These are phyloP conservation scores for Drosophila nasuta DNA, from an alignment of 1,140 invertebrate genomes.

Conservation along the genomic window DNA sequence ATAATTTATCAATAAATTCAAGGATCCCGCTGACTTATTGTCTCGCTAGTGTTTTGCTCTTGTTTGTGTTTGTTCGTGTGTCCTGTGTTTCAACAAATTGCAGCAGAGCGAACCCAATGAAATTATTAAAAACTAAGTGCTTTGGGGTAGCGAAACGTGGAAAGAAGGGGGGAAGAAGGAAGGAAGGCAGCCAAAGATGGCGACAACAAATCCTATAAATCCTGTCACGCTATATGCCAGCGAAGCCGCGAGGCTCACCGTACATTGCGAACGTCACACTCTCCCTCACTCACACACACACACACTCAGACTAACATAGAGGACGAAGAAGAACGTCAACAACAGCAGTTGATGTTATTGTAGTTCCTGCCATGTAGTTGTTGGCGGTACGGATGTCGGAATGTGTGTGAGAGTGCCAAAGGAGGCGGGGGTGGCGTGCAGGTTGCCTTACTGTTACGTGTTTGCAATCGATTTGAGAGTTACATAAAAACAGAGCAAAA, in stretches of 20 bases:
- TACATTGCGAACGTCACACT: constrained; percentile 43
- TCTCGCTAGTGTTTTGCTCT: too few species aligned
- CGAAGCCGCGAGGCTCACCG: constrained; percentile 30
- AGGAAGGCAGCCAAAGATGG: constrained; percentile 22
- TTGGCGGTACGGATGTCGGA: constrained; percentile 22
- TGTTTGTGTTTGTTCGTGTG: background rate
- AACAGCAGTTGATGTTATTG: constrained; percentile 24
- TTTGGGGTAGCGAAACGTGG: background rate
- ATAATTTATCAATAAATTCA: constrained; percentile 73
- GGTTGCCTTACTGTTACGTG: constrained; percentile 75
- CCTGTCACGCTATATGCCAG: constrained; percentile 76
- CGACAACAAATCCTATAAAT: constrained; percentile 72
- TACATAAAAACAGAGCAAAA: constrained; percentile 74
- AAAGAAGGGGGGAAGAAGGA: background rate
- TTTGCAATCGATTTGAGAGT: constrained; percentile 83
- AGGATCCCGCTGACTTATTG: constrained; percentile 24
- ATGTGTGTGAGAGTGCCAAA: constrained; percentile 3
- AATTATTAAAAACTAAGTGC: constrained; percentile 63
- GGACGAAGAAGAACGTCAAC: constrained; percentile 50
- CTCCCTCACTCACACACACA: constrained; percentile 18
- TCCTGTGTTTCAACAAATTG: constrained; percentile 52
- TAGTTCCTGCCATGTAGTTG: constrained; percentile 47
- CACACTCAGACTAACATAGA: constrained; percentile 14
- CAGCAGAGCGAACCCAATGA: constrained; percentile 33
- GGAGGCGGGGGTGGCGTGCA: constrained; percentile 44